A percentile compares a stretch with the other conserved stretches of the same genome.
Conservation (phyloP, 2,888 invertebrate genomes). For the Spodoptera picta region DNA sequence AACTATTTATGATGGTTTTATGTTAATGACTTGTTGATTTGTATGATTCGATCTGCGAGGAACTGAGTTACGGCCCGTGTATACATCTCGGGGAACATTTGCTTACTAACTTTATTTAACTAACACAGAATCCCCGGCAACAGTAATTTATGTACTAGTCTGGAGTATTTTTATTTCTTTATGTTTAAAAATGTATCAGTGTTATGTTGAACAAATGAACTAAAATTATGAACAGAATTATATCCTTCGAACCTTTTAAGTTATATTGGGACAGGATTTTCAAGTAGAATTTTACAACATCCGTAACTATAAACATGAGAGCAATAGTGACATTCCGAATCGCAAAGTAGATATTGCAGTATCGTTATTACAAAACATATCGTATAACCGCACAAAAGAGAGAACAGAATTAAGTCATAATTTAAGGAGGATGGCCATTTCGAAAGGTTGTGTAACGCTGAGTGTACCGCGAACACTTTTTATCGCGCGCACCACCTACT, state of each 20-base stretch:
- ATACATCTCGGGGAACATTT: conserved; percentile 25
- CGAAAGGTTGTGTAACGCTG: conserved; percentile 77
- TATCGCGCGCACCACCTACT: conserved; percentile 82
- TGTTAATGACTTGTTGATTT: conserved; percentile 72
- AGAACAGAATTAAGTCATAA: conserved; percentile 85
- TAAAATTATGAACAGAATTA: conserved; percentile 9
- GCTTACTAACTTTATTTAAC: conserved; percentile 31
- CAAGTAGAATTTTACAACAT: conserved; percentile 43
- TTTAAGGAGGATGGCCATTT: conserved; percentile 80
- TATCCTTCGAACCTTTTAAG: conserved; percentile 1
- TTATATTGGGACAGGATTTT: conserved; percentile 10
- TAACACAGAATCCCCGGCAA: conserved; percentile 2
- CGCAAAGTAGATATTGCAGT: conserved; percentile 68
- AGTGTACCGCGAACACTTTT: conserved; percentile 70
- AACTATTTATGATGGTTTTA: conserved; percentile 78
- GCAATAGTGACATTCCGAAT: conserved; percentile 62
- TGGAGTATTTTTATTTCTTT: not conserved
- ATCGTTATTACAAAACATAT: conserved; percentile 77
- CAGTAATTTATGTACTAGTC: not conserved
- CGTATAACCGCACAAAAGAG: conserved; percentile 77
- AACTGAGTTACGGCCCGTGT: conserved; percentile 66
- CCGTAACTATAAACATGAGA: conserved; percentile 50
- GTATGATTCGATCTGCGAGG: conserved; percentile 73
- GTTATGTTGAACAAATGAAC: conserved; percentile 10
- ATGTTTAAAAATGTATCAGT: conserved; percentile 22